Conservation (phyloP, 2,797 vertebrate genomes). For the Hirundo rustica region DNA sequence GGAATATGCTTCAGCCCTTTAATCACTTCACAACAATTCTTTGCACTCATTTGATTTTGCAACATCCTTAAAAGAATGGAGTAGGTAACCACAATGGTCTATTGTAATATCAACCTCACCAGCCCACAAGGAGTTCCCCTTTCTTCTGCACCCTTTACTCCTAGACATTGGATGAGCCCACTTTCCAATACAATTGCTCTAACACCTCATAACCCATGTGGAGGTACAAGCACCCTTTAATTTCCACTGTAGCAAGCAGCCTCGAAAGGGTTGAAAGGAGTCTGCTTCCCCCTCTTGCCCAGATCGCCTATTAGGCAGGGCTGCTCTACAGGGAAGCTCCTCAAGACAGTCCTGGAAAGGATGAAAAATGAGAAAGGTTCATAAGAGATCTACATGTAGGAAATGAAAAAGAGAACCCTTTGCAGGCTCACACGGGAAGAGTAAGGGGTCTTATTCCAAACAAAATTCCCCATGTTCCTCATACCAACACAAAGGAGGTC, state of each 20-base stretch:
- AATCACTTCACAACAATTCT: background rate
- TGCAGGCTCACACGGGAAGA: background rate
- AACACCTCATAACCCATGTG: background rate
- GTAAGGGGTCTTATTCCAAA: background rate
- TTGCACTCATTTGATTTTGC: background rate
- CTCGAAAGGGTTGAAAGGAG: background rate
- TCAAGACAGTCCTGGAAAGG: background rate
- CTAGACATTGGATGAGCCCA: background rate
- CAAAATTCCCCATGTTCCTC: background rate
- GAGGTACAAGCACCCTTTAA: background rate
- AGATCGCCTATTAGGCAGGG: background rate
- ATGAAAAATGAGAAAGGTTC: background rate
- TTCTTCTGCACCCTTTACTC: background rate
- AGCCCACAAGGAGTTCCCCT: background rate
- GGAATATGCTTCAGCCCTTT: background rate
- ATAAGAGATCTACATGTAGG: rapidly evolving
- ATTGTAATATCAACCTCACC: background rate
- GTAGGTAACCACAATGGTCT: background rate
- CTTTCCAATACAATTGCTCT: background rate
- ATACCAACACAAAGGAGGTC: background rate
- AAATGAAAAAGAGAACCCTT: rapidly evolving
- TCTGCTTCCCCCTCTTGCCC: background rate
- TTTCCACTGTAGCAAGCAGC: background rate
- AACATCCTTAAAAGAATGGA: background rate
- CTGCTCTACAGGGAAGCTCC: background rate